These are phyloP conservation scores for Hippoglossus hippoglossus DNA, from an alignment of 2,797 vertebrate genomes.

Conservation along the genomic window DNA sequence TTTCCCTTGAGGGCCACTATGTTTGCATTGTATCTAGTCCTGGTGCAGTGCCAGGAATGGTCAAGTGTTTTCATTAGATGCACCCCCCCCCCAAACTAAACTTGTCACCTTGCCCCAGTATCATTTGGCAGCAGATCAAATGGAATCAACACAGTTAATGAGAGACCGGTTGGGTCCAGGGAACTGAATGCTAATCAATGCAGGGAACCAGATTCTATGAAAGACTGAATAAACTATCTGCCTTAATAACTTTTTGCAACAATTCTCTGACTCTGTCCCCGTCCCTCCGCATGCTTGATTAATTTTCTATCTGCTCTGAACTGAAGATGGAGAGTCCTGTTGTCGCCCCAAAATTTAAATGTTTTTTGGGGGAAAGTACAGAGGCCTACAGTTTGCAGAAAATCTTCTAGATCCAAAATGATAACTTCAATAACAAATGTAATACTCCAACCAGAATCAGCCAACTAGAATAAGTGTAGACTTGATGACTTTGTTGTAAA, in stretches of 20 bases:
- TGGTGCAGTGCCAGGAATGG: constrained; percentile 44
- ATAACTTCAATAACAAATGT: too few species aligned
- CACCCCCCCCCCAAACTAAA: constrained; percentile 46
- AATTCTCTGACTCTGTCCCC: not conserved
- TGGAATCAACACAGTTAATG: constrained; percentile 44
- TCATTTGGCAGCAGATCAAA: constrained; percentile 52
- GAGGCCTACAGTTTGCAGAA: too few species aligned
- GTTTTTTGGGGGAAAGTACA: too few species aligned
- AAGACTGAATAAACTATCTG: not conserved
- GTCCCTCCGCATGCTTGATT: not conserved
- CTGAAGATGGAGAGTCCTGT: not conserved
- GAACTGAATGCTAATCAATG: constrained; percentile 31
- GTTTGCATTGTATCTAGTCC: constrained; percentile 47
- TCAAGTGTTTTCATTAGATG: constrained; percentile 64
- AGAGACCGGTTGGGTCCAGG: constrained; percentile 21
- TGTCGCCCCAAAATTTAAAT: too few species aligned
- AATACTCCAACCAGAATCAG: not conserved
- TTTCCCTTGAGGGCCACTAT: constrained; percentile 35
- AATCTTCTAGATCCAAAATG: too few species aligned
- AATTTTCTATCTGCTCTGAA: not conserved
- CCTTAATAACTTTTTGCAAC: not conserved
- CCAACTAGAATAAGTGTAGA: not conserved
- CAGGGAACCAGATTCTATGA: constrained; percentile 3
- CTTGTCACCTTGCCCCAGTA: constrained; percentile 56
- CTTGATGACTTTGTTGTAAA: too few species aligned